Percentiles rank a stretch among this genome's conserved stretches.
Conservation (phyloP, 2,113 vertebrate species). For the mouse (Mus musculus) region DNA sequence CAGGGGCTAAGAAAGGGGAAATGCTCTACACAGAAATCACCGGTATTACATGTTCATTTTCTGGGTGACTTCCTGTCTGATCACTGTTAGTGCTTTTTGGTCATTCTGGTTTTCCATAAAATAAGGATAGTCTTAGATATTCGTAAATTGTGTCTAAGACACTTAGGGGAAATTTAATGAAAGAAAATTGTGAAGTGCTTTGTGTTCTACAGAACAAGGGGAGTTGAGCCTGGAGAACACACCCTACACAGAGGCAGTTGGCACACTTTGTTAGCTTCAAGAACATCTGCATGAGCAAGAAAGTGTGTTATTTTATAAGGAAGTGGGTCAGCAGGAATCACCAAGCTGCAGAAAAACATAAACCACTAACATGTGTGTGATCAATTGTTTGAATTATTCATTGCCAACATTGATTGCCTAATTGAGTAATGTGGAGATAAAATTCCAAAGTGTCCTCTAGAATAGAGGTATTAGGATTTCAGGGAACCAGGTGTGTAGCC, state of each 20-base stretch:
- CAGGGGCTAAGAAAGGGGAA: background rate
- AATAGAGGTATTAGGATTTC: background rate
- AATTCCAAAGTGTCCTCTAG: conserved; percentile 53
- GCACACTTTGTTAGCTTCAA: conserved; percentile 64
- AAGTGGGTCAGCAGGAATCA: conserved; percentile 76
- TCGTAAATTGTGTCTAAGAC: background rate
- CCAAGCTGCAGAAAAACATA: background rate
- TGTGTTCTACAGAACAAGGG: conserved; percentile 24
- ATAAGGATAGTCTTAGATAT: conserved; percentile 15
- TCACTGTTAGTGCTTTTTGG: background rate
- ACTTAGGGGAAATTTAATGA: background rate
- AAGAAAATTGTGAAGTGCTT: conserved; percentile 47
- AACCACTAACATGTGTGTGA: background rate
- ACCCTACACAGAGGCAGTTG: conserved; percentile 17
- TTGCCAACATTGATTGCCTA: conserved; percentile 67
- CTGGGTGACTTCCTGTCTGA: background rate
- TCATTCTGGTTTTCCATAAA: background rate
- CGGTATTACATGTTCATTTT: background rate
- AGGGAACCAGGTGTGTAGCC: background rate
- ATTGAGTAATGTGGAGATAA: conserved; percentile 38
- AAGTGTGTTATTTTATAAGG: conserved; percentile 55
- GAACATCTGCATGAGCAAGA: conserved; percentile 29
- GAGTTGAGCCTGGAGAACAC: background rate
- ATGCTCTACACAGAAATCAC: background rate
- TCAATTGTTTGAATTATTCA: conserved; percentile 75